Base-by-base conservation (phyloP, 2,113 vertebrate genomes). In the Sinocyclocheilus maitianheensis region DNA sequence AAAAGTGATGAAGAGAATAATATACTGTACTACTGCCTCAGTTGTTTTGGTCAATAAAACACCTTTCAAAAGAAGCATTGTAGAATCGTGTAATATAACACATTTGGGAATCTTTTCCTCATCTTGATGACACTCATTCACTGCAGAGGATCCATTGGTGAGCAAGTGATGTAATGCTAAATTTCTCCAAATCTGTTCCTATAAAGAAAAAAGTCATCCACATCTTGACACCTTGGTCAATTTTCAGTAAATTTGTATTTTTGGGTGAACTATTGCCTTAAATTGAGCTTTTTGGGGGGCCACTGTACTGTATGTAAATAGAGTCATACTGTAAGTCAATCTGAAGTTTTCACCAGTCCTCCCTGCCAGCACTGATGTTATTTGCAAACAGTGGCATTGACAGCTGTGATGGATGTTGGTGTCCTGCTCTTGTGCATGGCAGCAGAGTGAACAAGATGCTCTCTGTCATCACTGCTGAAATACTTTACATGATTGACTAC, bases 381-480 rank as follows among this genome's bases (percentile, higher is more conserved):
- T 87, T 85, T 81, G 84, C 60, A 14, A 77, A 71, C 48, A 72
- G 51, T 37, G 53, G 71, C 53, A 79, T 86, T 26, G 74, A 75
- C n/a, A 81, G 65, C 76, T n/a, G 55, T 88, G 87, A 88, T 84
- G 81, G 84, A 88, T 88, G 84, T 62, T 72, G 37, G 58, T 88
- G 80, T 86, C 53, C 63, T 80, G 65, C 46, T 79, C 84, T 55
- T 77, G 34, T 80, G 75, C 63, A 75, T 69, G 77, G 65, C 69
- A 71, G 53, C 20, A 8, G 43, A 78, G 77, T 85, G 84, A 71
- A 72, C 71, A 55, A 88, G 81, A 86, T 86, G 34, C 34, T 78
- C 78, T 79, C 37, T 18, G 37, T 88, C 87, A 88, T 81, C 80
- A 48, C 80, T n/a, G 65, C 83, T 74, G 26, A 84, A 77, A 82